Conservation (phyloP, 2,888 invertebrate species). For the Nineta flava region DNA sequence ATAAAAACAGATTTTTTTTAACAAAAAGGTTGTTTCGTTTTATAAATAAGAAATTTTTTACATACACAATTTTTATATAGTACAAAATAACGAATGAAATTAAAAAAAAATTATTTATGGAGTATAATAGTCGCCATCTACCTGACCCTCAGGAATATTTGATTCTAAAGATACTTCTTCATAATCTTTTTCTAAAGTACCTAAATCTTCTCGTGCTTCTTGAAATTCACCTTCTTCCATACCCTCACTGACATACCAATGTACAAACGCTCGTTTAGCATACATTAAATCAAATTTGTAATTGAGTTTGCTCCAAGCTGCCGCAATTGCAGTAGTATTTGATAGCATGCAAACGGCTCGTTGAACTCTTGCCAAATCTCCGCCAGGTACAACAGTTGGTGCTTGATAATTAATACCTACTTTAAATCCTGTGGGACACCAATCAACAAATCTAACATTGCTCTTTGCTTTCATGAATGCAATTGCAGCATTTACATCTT, state of each 20-base stretch:
- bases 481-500: constrained; percentile 75
- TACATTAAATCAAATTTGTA: constrained; percentile 93
- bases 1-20: background rate
- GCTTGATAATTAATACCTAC: constrained; percentile 75
- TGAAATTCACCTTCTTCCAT: constrained; percentile 75
- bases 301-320: constrained; percentile 79
- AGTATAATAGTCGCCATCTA: constrained; percentile 5
- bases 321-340: constrained; percentile 82
- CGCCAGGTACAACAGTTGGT: constrained; percentile 45
- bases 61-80: background rate
- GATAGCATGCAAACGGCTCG: constrained; percentile 80
- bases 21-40: background rate
- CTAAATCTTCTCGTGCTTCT: constrained; percentile 65
- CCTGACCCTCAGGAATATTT: constrained; percentile 17
- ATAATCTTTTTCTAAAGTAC: constrained; percentile 55
- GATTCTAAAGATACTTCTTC: constrained; percentile 54
- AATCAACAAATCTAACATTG: constrained; percentile 79
- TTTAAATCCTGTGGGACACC: constrained; percentile 89
- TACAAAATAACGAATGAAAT: background rate
- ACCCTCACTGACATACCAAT: constrained; percentile 69
- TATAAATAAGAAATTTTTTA: too few species aligned
- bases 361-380: constrained; percentile 62
- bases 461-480: constrained; percentile 61
- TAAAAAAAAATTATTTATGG: background rate
- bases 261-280: constrained; percentile 84